Base-by-base conservation (phyloP, 2,113 vertebrate genomes). In the Ceuthmochares aereus region DNA sequence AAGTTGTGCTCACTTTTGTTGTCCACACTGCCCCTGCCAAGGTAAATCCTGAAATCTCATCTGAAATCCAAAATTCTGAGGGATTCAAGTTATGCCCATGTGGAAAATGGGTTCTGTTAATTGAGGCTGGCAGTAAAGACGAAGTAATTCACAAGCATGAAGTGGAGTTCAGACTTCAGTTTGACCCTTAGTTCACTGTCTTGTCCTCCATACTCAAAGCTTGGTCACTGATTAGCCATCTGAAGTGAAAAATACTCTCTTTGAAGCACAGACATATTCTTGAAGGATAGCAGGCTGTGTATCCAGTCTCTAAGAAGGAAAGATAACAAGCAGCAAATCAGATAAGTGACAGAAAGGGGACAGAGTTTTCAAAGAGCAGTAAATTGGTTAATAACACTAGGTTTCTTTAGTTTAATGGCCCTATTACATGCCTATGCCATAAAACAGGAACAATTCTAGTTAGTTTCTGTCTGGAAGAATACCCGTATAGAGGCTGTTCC, bases 171-270 rank as follows among this genome's bases (percentile, higher is more conserved):
- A 70, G 68, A 14, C 56, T 90, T 86, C 47, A 51, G 32, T 70
- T 86, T 89, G 73, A 77, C 72, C 72, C 68, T 87, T 86, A 63
- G 34, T 75, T 92, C 47, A 20, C 84, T 93, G 69, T 69, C 36
- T 83, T 84, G 72, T 63, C 42, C 84, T 76, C 63, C 32, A 3
- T 58, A 19, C 55, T 77, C 25, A 47, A 51, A 60, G 18, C 69
- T n/a, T 59, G 52, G 64, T 70, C 89, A 89, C 60, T 87, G 43
- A 95, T 95, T 87, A 89, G 47, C 79, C 52, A 81, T 43, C 47
- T 21, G 43, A 43, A 34, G 64, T 84, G 1, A 84, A 70, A 94
- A 63, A 77, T 25, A 59, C 29, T 4, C 52, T 63, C 93, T 86
- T n/a, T n/a, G 34, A 90, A 74, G 73, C 15, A 52, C 42, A 22